Percentiles rank a stretch among this genome's conserved stretches.
Evolutionary conservation across 2,888 invertebrate genomes (phyloP).

Genomic region (Bugulina stolonifera): DNA sequence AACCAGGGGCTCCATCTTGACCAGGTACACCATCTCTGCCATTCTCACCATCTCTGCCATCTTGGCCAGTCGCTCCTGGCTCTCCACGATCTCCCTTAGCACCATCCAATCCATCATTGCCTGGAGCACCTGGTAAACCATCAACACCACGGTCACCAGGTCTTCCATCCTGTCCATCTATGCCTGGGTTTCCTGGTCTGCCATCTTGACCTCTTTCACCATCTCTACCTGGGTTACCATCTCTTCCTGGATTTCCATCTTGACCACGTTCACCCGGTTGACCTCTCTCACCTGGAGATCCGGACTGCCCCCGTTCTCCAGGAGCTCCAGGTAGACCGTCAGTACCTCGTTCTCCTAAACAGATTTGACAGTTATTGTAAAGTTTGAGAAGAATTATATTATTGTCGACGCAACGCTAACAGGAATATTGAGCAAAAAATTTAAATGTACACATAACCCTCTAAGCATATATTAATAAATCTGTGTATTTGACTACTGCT

Average conservation of each 20-base stretch:
- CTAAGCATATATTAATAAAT: too few species aligned
- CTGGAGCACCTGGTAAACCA: constrained; percentile 19
- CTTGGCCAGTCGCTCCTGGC: constrained; percentile 1
- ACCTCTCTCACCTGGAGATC: constrained; percentile 23
- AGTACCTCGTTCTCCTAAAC: neutral
- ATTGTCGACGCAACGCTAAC: too few species aligned
- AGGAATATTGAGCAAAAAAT: too few species aligned
- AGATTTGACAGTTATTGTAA: too few species aligned
- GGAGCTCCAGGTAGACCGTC: constrained; percentile 17
- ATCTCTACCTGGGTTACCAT: constrained; percentile 4
- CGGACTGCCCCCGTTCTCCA: constrained; percentile 27
- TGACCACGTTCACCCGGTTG: constrained; percentile 5
- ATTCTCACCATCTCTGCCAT: constrained; percentile 10
- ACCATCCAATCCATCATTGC: neutral
- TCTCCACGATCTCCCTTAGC: constrained; percentile 18
- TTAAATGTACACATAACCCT: too few species aligned
- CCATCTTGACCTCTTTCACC: constrained; percentile 24
- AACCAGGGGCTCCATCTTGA: constrained; percentile 28
- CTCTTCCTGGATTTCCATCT: constrained; percentile 11
- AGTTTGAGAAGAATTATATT: too few species aligned
- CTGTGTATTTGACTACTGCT: too few species aligned
- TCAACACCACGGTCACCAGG: constrained; percentile 23
- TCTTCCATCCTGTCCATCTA: constrained; percentile 17
- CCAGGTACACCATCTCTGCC: constrained; percentile 20
- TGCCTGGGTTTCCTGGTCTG: constrained; percentile 6